These are phyloP conservation scores for Phania funesta DNA, from an alignment of 2,888 invertebrate genomes.

Conservation along the genomic window DNA sequence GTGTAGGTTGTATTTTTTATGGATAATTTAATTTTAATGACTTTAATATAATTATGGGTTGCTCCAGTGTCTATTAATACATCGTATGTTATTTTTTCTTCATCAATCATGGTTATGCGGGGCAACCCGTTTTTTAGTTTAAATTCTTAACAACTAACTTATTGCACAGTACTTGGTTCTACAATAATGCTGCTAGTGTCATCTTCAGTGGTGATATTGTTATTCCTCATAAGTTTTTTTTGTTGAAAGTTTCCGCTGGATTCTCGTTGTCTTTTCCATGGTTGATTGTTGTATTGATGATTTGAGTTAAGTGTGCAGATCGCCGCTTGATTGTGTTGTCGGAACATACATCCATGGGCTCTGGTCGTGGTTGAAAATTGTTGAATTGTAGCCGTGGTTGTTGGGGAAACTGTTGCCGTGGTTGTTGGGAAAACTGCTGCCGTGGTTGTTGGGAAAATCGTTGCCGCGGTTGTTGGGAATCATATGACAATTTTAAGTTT, in stretches of 20 bases:
- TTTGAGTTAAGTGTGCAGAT: neutral
- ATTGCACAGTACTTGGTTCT: too few relatives aligned
- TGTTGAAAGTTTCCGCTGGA: neutral
- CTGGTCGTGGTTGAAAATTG: neutral
- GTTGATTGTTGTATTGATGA: neutral
- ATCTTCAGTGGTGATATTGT: neutral
- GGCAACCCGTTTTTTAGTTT: constrained; percentile 28
- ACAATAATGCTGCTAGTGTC: neutral
- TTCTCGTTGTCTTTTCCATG: constrained; percentile 3
- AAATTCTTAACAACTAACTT: too few relatives aligned
- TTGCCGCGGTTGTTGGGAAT: neutral
- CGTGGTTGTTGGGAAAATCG: too few relatives aligned
- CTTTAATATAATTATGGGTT: neutral
- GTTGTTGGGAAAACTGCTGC: neutral
- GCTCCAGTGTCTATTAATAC: constrained; percentile 17
- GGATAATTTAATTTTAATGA: too few relatives aligned
- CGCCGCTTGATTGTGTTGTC: neutral
- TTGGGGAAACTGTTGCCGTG: neutral
- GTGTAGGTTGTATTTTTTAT: too few relatives aligned
- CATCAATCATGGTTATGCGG: neutral
- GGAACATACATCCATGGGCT: neutral
- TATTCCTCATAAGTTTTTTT: neutral
- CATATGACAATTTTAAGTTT: neutral
- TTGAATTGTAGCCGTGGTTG: neutral
- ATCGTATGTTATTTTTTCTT: neutral